Evolutionary conservation across 2,888 invertebrate species (phyloP), one percentile per base, ranked within the genome.

Genomic region (Norana najaformis): DNA sequence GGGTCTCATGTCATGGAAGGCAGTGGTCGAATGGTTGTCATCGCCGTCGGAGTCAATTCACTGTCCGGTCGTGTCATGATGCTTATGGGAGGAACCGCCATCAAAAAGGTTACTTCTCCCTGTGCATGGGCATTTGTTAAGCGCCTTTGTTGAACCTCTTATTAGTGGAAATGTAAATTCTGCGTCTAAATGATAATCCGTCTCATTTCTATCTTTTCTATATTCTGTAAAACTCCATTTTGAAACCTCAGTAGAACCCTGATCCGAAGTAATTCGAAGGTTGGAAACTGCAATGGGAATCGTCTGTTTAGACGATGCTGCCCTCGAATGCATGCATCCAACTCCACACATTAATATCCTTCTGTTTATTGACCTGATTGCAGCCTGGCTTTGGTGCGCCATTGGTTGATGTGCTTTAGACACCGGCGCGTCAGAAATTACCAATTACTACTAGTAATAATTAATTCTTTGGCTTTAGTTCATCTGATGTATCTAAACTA

Each of bases 1-100:
- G 90, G 90, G 35, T 89, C 89, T 35, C 90, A 90, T 39, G 83
- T 90, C 0, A 83, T 90, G 41, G 90, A 90, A 35, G 90, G 90
- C 23, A 89, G 89, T n/a, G 90, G 90, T 38, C 88, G 85, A 41
- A 90, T 90, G 90, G 88, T 90, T 16, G 89, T 90, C 23, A 90
- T 83, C 2, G 89, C 82, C 36, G 90, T 90, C 3, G 90, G 90
- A 35, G 38, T 90, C 18, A 83, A 89, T 37, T 89, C 90, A 0
- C 34, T 88, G 41, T 38, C 82, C 1, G 90, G 90, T 23, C 36
- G 47, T 35, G 39, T 89, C 38, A 36, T 90, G n/a, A 88, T 37
- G 6, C 85, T 85, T 3, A 85, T 37, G 85, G 69, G 69, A n/a
- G 69, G 69, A 69, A n/a, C n/a, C 11, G 69, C 69, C 69, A 69